Evolutionary conservation across 2,888 invertebrate genomes (phyloP).

Genomic region (Pomacea canaliculata): DNA sequence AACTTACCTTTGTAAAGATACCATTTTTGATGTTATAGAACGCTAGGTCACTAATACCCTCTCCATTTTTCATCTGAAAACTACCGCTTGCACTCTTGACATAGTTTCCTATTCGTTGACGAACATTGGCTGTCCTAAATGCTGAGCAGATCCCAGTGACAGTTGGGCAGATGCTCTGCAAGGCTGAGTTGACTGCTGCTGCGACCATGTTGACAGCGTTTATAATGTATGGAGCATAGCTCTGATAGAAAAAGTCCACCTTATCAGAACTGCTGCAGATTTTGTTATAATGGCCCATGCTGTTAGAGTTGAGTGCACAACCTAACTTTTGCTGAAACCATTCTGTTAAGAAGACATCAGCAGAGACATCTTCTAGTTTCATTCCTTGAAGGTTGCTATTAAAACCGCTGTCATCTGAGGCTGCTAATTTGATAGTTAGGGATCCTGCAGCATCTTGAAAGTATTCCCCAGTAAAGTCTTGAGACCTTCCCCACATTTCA

Average conservation of each 20-base stretch:
- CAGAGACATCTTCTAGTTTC: constrained; percentile 41
- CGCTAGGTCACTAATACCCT: constrained; percentile 40
- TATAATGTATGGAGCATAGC: constrained; percentile 47
- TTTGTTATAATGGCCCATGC: constrained; percentile 39
- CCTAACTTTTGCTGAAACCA: constrained; percentile 55
- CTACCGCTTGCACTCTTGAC: constrained; percentile 21
- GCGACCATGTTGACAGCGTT: constrained; percentile 63
- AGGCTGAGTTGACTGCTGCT: not conserved
- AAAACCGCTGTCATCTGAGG: constrained; percentile 36
- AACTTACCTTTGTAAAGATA: constrained; percentile 38
- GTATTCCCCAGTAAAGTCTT: constrained; percentile 34
- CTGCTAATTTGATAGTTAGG: constrained; percentile 43
- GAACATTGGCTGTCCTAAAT: constrained; percentile 10
- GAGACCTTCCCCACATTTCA: constrained; percentile 45
- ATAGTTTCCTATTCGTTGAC: constrained; percentile 11
- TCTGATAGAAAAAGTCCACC: constrained; percentile 30
- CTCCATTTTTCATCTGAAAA: constrained; percentile 45
- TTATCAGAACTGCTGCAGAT: constrained; percentile 30
- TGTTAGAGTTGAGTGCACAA: constrained; percentile 53
- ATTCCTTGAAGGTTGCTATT: constrained; percentile 41
- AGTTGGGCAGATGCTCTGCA: not conserved
- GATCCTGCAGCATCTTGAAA: constrained; percentile 48
- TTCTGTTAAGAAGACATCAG: constrained; percentile 42
- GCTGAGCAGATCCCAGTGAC: constrained; percentile 17
- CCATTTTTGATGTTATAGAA: constrained; percentile 43